phyloP scores from a whole-genome alignment of 2,113 vertebrate species.

The Chinchilla lanigera region DNA sequence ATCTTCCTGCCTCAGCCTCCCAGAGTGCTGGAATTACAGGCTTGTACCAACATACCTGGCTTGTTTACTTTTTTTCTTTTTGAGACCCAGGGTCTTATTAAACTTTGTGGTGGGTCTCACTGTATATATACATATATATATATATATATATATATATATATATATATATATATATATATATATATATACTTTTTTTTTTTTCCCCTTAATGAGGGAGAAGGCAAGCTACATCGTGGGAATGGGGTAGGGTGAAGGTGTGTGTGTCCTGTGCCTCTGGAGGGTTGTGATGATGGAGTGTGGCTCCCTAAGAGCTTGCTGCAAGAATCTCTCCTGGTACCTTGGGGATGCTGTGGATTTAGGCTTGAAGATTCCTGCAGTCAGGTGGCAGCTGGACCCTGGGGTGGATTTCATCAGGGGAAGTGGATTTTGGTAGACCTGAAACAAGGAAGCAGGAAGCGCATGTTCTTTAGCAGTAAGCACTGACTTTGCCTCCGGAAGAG shows the following conservation, averaged over 20 bases:
- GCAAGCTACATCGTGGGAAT: neutral
- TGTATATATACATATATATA: no score
- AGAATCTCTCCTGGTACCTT: neutral
- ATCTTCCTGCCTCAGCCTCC: neutral
- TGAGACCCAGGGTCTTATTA: constrained; percentile 16
- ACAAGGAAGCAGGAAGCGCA: neutral
- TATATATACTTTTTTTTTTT: no score
- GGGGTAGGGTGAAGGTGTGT: neutral
- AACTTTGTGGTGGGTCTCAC: constrained; percentile 10
- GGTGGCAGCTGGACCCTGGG: neutral
- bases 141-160: no score
- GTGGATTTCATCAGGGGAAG: neutral
- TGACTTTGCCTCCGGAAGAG: neutral
- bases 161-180: no score
- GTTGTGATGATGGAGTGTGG: neutral
- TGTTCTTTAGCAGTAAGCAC: neutral
- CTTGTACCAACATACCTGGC: neutral
- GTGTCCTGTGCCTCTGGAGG: neutral
- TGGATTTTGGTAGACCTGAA: neutral
- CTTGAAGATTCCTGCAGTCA: neutral
- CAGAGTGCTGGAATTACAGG: neutral
- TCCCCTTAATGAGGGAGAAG: neutral
- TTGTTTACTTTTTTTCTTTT: neutral
- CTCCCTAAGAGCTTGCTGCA: neutral
- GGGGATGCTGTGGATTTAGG: neutral